Base-by-base conservation (phyloP, 2,797 vertebrate genomes). In the Anas capensis region DNA sequence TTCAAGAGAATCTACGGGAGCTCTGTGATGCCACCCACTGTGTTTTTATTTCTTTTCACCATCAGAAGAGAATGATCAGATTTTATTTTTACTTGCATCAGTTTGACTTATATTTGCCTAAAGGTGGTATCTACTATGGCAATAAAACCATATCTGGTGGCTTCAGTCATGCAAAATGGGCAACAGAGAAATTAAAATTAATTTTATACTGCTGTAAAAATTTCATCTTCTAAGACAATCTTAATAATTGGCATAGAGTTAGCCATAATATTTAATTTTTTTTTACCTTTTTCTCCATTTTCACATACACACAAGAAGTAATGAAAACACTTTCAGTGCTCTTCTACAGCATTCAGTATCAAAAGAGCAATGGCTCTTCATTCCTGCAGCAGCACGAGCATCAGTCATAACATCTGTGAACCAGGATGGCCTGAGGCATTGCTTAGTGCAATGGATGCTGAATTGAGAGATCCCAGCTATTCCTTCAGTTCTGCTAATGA, bases 1-100 rank as follows among this genome's bases (percentile, higher is more conserved):
- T 94, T 82, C 77, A 93, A 70, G 61, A 61, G 85, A 86, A 76
- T 13, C 73, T 57, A 66, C 82, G 42, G 69, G 79, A 93, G 80
- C 38, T 76, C 57, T 56, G 46, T 76, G 80, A 54, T 56, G 61
- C 51, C 36, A 89, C 82, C 88, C 46, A 24, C 54, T 6, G 7
- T 20, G 33, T 0, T 40, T 89, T 80, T 86, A 42, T 84, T 86
- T 1, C 57, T 89, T 86, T 93, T 72, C 33, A 78, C 78, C 79
- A 36, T 60, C 73, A 44, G 88, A 84, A 92, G n/a, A 29, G 10
- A 90, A 69, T 15, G 44, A 79, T 86, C 65, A 69, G 64, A 26
- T 60, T 89, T 87, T 78, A 54, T 83, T 92, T 48, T 88, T 76
- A 33, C 46, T 53, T 62, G n/a, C 11, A 79, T 61, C 61, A 69